Base-by-base conservation (phyloP, 1,140 invertebrate species). In the Micrasema longulum region DNA sequence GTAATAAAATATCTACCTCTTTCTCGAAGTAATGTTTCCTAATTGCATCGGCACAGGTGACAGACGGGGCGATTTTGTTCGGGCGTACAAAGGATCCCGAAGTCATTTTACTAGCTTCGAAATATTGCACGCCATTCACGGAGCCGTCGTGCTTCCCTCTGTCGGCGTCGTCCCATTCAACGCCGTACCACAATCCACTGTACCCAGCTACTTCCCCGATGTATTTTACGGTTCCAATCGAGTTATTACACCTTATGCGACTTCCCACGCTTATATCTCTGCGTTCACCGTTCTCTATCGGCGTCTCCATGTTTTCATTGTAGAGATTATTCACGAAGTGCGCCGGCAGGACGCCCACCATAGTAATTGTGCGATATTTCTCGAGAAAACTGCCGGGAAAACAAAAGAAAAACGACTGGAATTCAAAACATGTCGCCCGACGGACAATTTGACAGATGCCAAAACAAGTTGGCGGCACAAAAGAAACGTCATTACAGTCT, bases 121-220 rank as follows among this genome's bases (percentile, higher is more conserved):
- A 98, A 82, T 97, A 98, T 76, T 89, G 86, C 48, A 90, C 83
- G 50, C 91, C 92, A 76, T 96, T 89, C 65, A 96, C 88, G 35
- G 86, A 89, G 0, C 96, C 96, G 88, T 96, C 90, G 79, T 99
- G 96, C 82, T 97, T 97, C 10, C 96, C 96, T 77, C 96, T 86
- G 23, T 82, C 80, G 2, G 89, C 86, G 80, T 97, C 91, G 84
- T 98, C 96, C 96, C 96, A 98, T 79, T 98, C 96, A 14, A 98
- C 88, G 1, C 97, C 96, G 69, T 95, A 85, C 96, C 96, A 98
- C 41, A 81, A 79, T 1, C 87, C 87, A 60, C 83, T 79, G 72
- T 89, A 85, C 1, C 87, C 88, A 69, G 84, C 82, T 9, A 90
- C 84, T 78, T 83, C 80, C 47, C 84, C 83, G 66, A 84, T 82